Evolutionary conservation across 2,888 invertebrate genomes (phyloP).

Genomic region (Linyphia triangularis): DNA sequence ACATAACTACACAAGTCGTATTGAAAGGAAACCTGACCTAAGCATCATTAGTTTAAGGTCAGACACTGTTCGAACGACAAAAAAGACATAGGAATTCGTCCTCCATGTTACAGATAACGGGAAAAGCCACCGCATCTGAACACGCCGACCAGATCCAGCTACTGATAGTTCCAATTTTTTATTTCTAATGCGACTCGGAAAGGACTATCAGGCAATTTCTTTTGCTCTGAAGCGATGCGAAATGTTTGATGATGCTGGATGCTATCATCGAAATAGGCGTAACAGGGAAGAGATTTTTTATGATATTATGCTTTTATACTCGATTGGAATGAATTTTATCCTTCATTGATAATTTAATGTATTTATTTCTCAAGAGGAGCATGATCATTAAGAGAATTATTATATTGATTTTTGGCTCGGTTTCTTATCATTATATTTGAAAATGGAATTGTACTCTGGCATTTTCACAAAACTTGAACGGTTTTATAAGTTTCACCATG

Average conservation of each 20-base stretch:
- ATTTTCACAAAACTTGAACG: too few relatives aligned
- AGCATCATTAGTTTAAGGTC: constrained; percentile 13
- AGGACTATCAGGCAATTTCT: background rate
- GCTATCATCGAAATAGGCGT: background rate
- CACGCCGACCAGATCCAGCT: background rate
- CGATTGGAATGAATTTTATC: background rate
- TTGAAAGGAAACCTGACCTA: background rate
- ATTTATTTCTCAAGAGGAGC: background rate
- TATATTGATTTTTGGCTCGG: background rate
- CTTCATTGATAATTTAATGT: background rate
- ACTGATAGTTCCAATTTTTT: background rate
- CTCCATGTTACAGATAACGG: constrained; percentile 1
- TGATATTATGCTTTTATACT: background rate
- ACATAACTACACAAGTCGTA: background rate
- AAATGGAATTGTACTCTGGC: background rate
- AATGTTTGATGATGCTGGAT: background rate
- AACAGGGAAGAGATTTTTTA: background rate
- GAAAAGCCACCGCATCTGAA: constrained; percentile 13
- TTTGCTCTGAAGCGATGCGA: background rate
- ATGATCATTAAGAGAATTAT: background rate
- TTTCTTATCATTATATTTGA: background rate
- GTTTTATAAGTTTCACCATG: too few relatives aligned
- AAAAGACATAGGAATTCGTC: constrained; percentile 17
- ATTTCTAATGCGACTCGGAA: background rate
- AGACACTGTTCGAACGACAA: constrained; percentile 34